A percentile compares a stretch with the other conserved stretches of the same genome.
phyloP scores from a whole-genome alignment of 2,797 vertebrate species.

The Pipistrellus nathusii region DNA sequence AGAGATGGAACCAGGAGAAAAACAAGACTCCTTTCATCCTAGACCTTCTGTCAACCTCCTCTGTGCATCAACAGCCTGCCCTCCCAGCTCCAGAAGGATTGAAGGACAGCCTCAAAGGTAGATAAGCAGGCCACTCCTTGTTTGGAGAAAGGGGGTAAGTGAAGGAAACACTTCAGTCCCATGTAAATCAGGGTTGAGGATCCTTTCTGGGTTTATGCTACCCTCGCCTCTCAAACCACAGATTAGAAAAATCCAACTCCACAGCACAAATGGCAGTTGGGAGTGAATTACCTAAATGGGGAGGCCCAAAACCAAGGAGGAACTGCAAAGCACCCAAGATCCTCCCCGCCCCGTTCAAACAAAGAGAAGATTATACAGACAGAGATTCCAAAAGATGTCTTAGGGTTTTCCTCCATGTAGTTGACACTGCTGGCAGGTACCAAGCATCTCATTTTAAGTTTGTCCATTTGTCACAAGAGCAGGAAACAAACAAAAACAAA shows the following conservation, averaged over 20 bases:
- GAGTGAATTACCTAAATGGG: background rate
- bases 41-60: background rate
- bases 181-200: background rate
- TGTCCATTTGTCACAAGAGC: background rate
- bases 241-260: slow-evolving; percentile 16
- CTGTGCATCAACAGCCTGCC: background rate
- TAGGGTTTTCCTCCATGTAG: background rate
- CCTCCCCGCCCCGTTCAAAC: background rate
- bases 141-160: background rate
- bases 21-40: background rate
- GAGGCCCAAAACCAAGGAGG: background rate
- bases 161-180: background rate
- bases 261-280: background rate
- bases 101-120: background rate
- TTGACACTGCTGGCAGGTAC: background rate
- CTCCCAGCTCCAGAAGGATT: background rate
- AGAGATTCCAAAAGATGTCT: background rate
- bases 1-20: background rate
- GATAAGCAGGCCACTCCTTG: rapidly evolving
- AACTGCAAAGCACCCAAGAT: background rate
- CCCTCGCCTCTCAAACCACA: background rate
- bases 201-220: background rate
- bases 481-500: background rate
- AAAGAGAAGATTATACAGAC: background rate
- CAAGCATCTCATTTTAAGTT: background rate